Base-by-base conservation (phyloP, 2,113 vertebrate species). In the Trachemys scripta region DNA sequence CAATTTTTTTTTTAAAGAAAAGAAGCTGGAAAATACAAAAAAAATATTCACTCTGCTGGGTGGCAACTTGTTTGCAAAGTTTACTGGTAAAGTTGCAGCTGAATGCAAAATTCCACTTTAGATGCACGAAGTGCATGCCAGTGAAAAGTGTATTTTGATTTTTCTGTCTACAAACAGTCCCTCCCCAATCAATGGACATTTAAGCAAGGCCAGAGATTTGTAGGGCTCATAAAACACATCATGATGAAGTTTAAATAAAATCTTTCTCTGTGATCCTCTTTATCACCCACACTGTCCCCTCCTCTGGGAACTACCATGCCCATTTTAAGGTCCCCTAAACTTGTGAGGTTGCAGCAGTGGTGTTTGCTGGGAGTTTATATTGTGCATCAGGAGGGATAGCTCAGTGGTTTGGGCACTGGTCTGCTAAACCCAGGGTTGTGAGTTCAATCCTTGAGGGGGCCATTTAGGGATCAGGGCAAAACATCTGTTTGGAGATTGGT, bases 281-380 rank as follows among this genome's bases (percentile, higher is more conserved):
- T 38, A 72, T 38, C 35, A 72, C 19, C 65, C 35, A 72, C 65
- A 72, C 65, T 38, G 65, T 72, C 19, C n/a, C 65, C 65, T 38
- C 19, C 35, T 72, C n/a, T 72, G 19, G 9, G 65, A 38, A 72
- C n/a, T 20, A 72, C 5, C n/a, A 5, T 20, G 19, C 8, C 35
- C 3, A 2, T 50, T 92, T 76, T 79, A 38, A 38, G 19, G n/a
- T 38, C 4, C 35, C n/a, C 9, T 42, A 47, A 54, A 76, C 80
- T 38, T 22, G 0, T 16, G 4, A 25, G 5, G 50, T 16, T 69
- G 62, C 35, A 38, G 35, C 65, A 29, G 6, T 1, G 13, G n/a
- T 29, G 80, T 2, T 53, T 79, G 57, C 65, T 65, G 91, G 1
- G 0, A 16, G 38, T 8, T 4, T 49, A 35, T 29, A 78, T 8